phyloP scores from a whole-genome alignment of 2,113 vertebrate species.

The Cervus canadensis region DNA sequence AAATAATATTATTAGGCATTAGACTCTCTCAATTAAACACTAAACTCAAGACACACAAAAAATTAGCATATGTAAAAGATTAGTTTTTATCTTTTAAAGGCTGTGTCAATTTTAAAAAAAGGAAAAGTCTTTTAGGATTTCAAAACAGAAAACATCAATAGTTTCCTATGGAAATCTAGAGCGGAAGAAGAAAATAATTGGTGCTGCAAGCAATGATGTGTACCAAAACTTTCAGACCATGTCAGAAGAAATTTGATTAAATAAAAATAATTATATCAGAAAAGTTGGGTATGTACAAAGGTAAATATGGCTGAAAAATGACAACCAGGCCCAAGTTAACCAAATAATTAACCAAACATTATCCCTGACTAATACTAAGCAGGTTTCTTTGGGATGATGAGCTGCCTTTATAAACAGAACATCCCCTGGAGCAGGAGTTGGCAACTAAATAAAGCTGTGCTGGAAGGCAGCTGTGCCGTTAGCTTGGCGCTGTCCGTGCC shows the following conservation, averaged over 20 bases:
- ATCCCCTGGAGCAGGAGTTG: not conserved
- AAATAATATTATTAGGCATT: not conserved
- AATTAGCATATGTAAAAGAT: not conserved
- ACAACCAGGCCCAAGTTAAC: not conserved
- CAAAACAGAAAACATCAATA: not conserved
- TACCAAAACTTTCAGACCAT: not conserved
- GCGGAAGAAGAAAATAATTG: not conserved
- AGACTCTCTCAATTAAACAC: not conserved
- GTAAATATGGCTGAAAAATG: conserved; percentile 1
- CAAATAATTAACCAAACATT: not conserved
- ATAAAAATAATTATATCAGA: not conserved
- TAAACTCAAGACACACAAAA: not conserved
- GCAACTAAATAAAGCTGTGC: not conserved
- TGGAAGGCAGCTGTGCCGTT: accelerated
- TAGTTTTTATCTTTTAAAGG: not conserved
- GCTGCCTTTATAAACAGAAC: not conserved
- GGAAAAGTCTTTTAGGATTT: not conserved
- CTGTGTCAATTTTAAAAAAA: not conserved
- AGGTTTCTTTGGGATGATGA: not conserved
- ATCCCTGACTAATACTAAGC: not conserved
- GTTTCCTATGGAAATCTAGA: not conserved
- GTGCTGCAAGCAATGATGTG: not conserved
- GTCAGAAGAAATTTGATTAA: not conserved
- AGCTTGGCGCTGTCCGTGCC: accelerated
- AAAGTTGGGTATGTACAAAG: not conserved